These are phyloP conservation scores for Ctenosaura bakeri DNA, from an alignment of 2,797 vertebrate species.

Conservation along the genomic window DNA sequence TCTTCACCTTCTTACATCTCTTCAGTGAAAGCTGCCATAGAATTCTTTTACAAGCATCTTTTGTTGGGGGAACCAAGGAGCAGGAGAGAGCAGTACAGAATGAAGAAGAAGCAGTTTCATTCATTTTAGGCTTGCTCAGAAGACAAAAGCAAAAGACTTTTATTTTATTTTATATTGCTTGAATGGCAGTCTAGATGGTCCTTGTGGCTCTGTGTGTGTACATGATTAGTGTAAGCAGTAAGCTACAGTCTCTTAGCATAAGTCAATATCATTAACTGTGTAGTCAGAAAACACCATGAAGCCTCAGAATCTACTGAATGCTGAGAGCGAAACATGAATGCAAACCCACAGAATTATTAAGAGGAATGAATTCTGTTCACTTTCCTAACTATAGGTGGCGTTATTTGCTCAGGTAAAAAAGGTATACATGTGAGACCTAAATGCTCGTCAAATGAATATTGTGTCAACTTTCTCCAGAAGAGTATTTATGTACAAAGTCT, in stretches of 20 bases:
- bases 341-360: conserved; percentile 23
- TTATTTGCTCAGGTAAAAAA: conserved; percentile 19
- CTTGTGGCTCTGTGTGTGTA: not conserved
- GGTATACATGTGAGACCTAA: not conserved
- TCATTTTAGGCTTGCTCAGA: no score
- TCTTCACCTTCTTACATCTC: not conserved
- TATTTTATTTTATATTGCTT: not conserved
- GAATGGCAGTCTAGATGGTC: not conserved
- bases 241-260: conserved; percentile 21
- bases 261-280: conserved; percentile 32
- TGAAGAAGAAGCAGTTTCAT: not conserved
- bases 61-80: no score
- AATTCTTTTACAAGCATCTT: not conserved
- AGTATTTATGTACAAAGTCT: not conserved
- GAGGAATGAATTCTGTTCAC: not conserved
- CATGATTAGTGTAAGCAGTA: not conserved
- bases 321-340: conserved; percentile 28
- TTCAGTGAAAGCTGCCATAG: no score
- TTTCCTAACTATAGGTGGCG: conserved; percentile 8
- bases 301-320: not conserved
- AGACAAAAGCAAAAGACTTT: not conserved
- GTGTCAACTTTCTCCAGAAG: not conserved
- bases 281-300: conserved; percentile 40
- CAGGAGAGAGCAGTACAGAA: not conserved
- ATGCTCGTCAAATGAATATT: not conserved